Evolutionary conservation across 2,797 vertebrate genomes (phyloP).

Genomic region (Pempheris klunzingeri): DNA sequence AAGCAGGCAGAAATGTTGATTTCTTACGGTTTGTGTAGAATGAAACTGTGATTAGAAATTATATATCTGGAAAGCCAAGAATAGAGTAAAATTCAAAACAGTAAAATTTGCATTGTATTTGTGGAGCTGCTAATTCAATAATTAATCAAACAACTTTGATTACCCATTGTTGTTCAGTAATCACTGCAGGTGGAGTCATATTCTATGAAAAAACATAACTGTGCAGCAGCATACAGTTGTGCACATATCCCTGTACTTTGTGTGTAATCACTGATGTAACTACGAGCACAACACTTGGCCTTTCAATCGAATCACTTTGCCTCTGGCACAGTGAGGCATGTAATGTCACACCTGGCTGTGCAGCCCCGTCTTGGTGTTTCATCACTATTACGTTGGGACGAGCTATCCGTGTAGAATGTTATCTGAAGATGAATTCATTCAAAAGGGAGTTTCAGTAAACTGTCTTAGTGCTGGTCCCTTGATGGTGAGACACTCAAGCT

Average conservation of each 20-base stretch:
- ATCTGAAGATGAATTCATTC: constrained; percentile 21
- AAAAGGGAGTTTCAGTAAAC: constrained; percentile 5
- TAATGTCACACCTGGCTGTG: constrained; percentile 45
- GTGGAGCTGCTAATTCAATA: neutral
- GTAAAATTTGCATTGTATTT: constrained; percentile 15
- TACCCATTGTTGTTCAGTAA: constrained; percentile 19
- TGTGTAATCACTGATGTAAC: constrained; percentile 26
- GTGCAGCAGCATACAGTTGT: constrained; percentile 24
- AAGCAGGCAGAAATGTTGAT: neutral
- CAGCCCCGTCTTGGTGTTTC: constrained; percentile 12
- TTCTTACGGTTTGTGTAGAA: neutral
- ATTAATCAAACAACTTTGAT: constrained; percentile 13
- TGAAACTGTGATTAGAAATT: constrained; percentile 5
- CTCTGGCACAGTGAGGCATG: constrained; percentile 2
- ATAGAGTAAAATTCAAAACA: constrained; percentile 6
- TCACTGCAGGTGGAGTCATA: neutral
- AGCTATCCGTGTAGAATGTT: constrained; percentile 12
- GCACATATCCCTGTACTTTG: constrained; percentile 19
- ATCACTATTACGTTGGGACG: constrained; percentile 14
- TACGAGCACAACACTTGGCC: constrained; percentile 15
- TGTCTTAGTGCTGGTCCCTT: neutral
- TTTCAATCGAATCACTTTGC: constrained; percentile 37
- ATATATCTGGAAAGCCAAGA: neutral
- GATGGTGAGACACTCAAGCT: neutral
- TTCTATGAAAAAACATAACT: neutral